Conservation (phyloP, 2,888 invertebrate species). For the Leptinotarsa juncta region DNA sequence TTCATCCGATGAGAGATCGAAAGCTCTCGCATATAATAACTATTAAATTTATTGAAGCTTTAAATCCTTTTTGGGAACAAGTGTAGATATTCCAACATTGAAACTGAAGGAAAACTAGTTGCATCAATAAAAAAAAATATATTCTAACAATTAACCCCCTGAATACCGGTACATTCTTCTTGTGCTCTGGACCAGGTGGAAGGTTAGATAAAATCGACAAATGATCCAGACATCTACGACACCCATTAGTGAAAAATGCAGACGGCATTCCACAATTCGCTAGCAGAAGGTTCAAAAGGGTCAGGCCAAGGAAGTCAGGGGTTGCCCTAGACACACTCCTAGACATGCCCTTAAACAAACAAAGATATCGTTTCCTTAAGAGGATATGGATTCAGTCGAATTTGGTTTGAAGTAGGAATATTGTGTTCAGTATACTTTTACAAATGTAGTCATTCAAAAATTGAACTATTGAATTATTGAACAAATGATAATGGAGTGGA, state of each 20-base stretch:
- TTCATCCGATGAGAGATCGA: too few species aligned
- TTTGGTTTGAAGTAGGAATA: too few species aligned
- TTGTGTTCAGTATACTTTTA: too few species aligned
- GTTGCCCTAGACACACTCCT: constrained; percentile 32
- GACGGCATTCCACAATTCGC: constrained; percentile 47
- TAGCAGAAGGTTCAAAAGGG: constrained; percentile 47
- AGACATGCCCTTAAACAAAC: constrained; percentile 27
- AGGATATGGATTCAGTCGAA: constrained; percentile 10
- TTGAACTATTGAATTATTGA: too few species aligned
- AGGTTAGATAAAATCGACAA: constrained; percentile 15
- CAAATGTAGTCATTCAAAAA: too few species aligned
- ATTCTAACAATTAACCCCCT: background rate
- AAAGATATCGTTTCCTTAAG: constrained; percentile 14
- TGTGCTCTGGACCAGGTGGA: constrained; percentile 7
- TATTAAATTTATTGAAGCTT: too few species aligned
- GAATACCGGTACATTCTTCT: background rate
- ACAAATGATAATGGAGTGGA: too few species aligned
- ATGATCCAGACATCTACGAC: constrained; percentile 42
- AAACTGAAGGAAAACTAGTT: too few species aligned
- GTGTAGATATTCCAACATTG: too few species aligned
- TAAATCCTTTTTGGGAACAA: too few species aligned
- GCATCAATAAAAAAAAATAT: too few species aligned
- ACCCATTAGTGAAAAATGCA: constrained; percentile 50
- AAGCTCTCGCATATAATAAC: too few species aligned
- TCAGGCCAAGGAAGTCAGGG: constrained; percentile 48